These are phyloP conservation scores for Tuberolachnus salignus DNA, from an alignment of 2,888 invertebrate species.

Conservation along the genomic window DNA sequence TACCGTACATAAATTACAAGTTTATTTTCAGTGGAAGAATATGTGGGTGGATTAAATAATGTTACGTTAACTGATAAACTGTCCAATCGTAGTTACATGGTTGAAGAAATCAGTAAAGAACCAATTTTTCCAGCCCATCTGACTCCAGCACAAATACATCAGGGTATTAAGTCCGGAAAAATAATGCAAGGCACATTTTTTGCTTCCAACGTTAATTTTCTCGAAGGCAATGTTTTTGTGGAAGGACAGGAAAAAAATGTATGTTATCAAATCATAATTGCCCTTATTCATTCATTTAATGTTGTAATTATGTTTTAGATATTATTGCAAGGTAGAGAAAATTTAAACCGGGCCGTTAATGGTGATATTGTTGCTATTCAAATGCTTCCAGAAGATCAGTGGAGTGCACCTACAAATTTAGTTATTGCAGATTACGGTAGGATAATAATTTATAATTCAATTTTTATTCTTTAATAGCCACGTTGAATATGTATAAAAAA, in stretches of 20 bases:
- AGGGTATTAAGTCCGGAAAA: constrained; percentile 78
- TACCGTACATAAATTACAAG: neutral
- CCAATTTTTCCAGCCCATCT: constrained; percentile 85
- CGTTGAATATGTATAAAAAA: neutral
- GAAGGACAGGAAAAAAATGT: constrained; percentile 81
- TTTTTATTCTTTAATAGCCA: neutral
- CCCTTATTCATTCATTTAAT: neutral
- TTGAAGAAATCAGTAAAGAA: constrained; percentile 70
- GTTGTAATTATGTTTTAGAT: constrained; percentile 66
- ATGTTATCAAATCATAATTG: constrained; percentile 60
- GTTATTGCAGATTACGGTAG: constrained; percentile 66
- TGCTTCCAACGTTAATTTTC: constrained; percentile 90
- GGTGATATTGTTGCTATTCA: constrained; percentile 93
- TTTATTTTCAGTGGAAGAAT: constrained; percentile 71
- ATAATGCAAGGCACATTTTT: constrained; percentile 81
- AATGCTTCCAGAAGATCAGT: constrained; percentile 84
- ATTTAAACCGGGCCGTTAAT: constrained; percentile 92
- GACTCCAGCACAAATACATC: constrained; percentile 76
- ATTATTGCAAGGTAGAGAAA: constrained; percentile 81
- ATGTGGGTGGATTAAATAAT: constrained; percentile 75
- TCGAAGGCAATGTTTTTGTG: constrained; percentile 87
- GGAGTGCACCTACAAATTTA: constrained; percentile 89
- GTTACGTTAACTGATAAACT: constrained; percentile 81
- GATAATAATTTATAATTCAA: constrained; percentile 15
- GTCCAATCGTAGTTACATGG: constrained; percentile 65